Evolutionary conservation across 2,888 invertebrate species (phyloP).

Genomic region (Pyrrhosoma nymphula): DNA sequence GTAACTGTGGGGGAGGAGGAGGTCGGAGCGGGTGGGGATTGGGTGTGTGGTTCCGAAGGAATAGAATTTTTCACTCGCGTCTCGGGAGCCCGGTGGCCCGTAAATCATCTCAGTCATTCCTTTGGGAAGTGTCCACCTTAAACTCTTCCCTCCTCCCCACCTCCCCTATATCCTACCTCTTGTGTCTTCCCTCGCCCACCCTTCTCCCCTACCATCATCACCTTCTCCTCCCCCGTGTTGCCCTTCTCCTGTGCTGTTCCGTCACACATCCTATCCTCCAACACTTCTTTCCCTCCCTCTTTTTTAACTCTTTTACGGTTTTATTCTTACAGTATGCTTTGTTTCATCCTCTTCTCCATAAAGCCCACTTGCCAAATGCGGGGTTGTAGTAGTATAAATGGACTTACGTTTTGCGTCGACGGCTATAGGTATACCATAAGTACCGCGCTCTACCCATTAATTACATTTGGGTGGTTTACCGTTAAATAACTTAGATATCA

Average conservation of each 20-base stretch:
- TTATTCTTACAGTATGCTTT: neutral
- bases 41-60: slow-evolving; percentile 39
- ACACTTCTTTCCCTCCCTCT: neutral
- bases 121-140: slow-evolving; percentile 66
- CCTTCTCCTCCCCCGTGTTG: neutral
- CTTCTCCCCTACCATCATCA: neutral
- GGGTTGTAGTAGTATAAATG: too few species aligned
- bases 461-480: too few species aligned
- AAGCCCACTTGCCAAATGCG: too few species aligned
- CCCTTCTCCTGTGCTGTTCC: neutral
- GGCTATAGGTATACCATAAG: too few species aligned
- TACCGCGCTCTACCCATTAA: too few species aligned
- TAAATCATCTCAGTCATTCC: slow-evolving; percentile 65
- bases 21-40: neutral
- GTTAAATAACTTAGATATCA: too few species aligned
- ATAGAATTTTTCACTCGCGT: slow-evolving; percentile 65
- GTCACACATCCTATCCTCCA: neutral
- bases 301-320: neutral
- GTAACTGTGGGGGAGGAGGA: neutral
- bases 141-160: neutral
- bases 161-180: neutral
- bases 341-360: too few species aligned
- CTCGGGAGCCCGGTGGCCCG: slow-evolving; percentile 60
- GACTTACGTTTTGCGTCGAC: too few species aligned
- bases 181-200: neutral